Base-by-base conservation (phyloP, 2,888 invertebrate genomes). In the Onchidella celtica region DNA sequence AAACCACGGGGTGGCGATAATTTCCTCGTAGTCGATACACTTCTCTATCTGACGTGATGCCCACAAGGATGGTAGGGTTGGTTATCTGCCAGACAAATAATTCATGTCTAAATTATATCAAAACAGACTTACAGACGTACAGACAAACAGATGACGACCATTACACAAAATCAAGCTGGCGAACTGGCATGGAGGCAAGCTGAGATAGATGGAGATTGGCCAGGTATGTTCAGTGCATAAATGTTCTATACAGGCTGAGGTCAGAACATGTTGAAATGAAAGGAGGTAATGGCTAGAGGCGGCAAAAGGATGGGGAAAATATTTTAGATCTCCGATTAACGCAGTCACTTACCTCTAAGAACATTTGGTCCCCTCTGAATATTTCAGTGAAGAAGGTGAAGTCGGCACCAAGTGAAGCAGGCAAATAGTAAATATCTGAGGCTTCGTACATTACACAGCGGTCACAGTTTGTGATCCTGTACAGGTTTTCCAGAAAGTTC, bases 401-500 rank as follows among this genome's bases (percentile, higher is more conserved):
- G 34, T 81, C 27, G 11, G 61, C 11, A 11, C n/a, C 40, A 32
- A 81, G 55, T 2, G 63, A 11, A 11, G 14, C 1, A n/a, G 80
- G 80, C 38, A 81, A 17, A 59, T 81, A 81, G 55, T 57, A 74
- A 29, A 81, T 81, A 40, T 81, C 80, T 17, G 80, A 81, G n/a
- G 68, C 75, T 63, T 81, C 74, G 59, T 81, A 81, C 59, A 59
- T 21, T 9, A 81, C n/a, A 74, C 75, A 59, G n/a, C 69, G 68
- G 47, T 34, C 21, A 57, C 59, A 73, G 38, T 74, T 66, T 55
- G 66, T 36, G 68, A 75, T 47, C 17, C 55, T 38, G 47, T 68
- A 24, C 17, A 57, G 14, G 55, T 57, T 57, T 29, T 77, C 55
- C 55, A 57, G 21, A 55, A 57, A 47, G 6, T 24, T 21, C 3